Base-by-base conservation (phyloP, 2,797 vertebrate genomes). In the Onychomys torridus region DNA sequence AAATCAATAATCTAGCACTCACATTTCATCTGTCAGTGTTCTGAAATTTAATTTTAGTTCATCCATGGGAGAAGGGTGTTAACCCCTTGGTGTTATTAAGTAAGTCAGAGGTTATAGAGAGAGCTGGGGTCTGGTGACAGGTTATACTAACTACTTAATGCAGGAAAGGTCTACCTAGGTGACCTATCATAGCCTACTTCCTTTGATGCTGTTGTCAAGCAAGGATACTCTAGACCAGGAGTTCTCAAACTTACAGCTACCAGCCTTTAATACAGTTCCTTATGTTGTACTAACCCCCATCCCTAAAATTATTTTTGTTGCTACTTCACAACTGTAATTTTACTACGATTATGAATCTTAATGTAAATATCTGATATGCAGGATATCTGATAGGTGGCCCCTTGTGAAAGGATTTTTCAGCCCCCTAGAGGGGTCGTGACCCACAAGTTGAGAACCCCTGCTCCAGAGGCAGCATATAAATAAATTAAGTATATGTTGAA, bases 1-100 rank as follows among this genome's bases (percentile, higher is more conserved):
- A 82, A 95, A 96, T 95, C 67, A 83, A 67, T 73, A 81, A 91
- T 27, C 29, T 12, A 29, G 37, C 14, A 32, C 27, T 93, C 59
- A 76, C 37, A 84, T 90, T 88, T 93, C 82, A 88, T 59, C 77
- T 32, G 63, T 65, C 49, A 34, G 37, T 52, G 32, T 52, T 95
- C 59, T 91, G 85, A 69, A 43, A 77, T 73, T 83, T 73, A 71
- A 71, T n/a, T 37, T 46, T 37, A 73, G 21, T 91, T 49, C 9
- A 59, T 11, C 7, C 29, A 49, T 75, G 16, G 40, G 37, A 61
- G 23, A 21, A 49, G 11, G 29, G 29, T 34, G 7, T 59, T 59
- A 82, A 46, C 52, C 57, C 21, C 43, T 71, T 46, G 29, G n/a
- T 43, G 2, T 5, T 65, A 6, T 40, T 67, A 55, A 78, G 23